A percentile compares a stretch with the other conserved stretches of the same genome.
Conservation (phyloP, 2,888 invertebrate genomes). For the Colletes collaris region DNA sequence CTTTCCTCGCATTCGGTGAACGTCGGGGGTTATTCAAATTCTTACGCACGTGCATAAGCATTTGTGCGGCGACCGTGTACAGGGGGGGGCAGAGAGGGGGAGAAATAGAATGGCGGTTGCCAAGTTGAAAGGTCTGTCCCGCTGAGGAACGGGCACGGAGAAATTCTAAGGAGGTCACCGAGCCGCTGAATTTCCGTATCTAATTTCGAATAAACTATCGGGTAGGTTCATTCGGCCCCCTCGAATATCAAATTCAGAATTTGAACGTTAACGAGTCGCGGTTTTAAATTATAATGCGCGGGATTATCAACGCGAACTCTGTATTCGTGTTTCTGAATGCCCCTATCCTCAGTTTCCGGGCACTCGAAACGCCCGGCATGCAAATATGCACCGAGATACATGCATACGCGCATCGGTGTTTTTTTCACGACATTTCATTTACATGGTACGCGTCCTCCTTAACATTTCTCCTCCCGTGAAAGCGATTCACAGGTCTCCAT, state of each 20-base stretch:
- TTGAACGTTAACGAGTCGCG: constrained; percentile 24
- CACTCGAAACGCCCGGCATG: too few species aligned
- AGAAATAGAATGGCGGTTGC: constrained; percentile 28
- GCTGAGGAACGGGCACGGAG: background rate
- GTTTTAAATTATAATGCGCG: constrained; percentile 18
- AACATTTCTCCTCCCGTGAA: background rate
- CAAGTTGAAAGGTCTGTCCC: constrained; percentile 47
- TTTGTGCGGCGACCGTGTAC: constrained; percentile 29
- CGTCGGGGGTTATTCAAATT: constrained; percentile 48
- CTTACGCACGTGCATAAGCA: constrained; percentile 43
- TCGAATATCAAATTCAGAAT: constrained; percentile 23
- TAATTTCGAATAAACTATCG: constrained; percentile 37
- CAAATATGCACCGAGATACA: constrained; percentile 9
- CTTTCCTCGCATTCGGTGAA: constrained; percentile 31
- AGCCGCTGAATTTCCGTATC: constrained; percentile 37
- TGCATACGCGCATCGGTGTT: too few species aligned
- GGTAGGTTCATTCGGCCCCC: constrained; percentile 1
- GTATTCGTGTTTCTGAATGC: constrained; percentile 8
- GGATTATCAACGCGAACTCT: constrained; percentile 7
- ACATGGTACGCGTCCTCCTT: too few species aligned
- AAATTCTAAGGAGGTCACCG: constrained; percentile 45
- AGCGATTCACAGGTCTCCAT: background rate
- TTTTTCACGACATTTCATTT: too few species aligned
- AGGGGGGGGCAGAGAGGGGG: too few species aligned
- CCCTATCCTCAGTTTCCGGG: too few species aligned